Evolutionary conservation across 2,113 vertebrate species (phyloP).

Genomic region (Prionailurus bengalensis): DNA sequence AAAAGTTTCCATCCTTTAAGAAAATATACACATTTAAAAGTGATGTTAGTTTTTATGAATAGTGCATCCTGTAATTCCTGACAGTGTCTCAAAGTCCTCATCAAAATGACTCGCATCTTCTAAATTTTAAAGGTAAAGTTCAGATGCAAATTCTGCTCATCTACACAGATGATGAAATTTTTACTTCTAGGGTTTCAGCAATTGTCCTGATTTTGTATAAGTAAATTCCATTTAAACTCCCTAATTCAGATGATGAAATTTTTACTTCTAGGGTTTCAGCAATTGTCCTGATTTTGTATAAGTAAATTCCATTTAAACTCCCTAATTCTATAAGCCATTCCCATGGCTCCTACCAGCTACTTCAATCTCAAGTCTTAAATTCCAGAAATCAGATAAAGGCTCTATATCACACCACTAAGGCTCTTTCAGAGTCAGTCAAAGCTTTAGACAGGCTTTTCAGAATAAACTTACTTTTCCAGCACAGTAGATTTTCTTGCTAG

Average conservation of each 20-base stretch:
- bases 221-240: neutral
- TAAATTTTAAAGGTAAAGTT: neutral
- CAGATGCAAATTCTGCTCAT: neutral
- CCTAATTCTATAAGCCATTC: neutral
- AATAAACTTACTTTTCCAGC: constrained; percentile 50
- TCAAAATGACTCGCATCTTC: neutral
- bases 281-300: neutral
- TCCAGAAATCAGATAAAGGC: constrained; percentile 13
- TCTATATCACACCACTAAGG: neutral
- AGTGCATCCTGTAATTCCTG: neutral
- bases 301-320: constrained; percentile 4
- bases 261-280: neutral
- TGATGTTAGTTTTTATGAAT: neutral
- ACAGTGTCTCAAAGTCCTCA: neutral
- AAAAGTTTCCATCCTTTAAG: neutral
- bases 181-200: neutral
- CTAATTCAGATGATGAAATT: neutral
- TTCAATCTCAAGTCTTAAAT: neutral
- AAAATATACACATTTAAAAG: neutral
- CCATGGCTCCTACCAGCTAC: neutral
- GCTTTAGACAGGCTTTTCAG: constrained; percentile 45
- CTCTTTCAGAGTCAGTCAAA: neutral
- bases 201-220: neutral
- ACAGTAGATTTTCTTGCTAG: constrained; percentile 63
- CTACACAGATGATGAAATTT: neutral